phyloP scores from a whole-genome alignment of 2,888 invertebrate species.

The Matsumyia berberina region DNA sequence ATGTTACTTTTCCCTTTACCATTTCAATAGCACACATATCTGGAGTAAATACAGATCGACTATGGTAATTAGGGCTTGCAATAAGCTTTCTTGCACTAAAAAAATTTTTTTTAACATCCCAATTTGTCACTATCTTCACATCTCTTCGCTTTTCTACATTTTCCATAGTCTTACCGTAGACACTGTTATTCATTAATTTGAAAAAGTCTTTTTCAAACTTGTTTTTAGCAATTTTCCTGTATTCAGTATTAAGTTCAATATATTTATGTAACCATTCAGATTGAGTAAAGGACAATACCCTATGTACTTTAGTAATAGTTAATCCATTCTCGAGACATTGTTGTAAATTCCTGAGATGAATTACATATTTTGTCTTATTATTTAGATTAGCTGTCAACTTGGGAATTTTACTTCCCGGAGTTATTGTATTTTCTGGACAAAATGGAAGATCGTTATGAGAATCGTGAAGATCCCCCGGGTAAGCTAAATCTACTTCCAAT shows the following conservation, averaged over 20 bases:
- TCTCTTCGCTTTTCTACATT: conserved; percentile 74
- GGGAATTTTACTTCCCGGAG: conserved; percentile 43
- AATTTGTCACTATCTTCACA: conserved; percentile 64
- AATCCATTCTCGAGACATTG: conserved; percentile 78
- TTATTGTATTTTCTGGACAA: conserved; percentile 77
- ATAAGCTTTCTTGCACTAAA: conserved; percentile 32
- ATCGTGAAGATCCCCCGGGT: conserved; percentile 77
- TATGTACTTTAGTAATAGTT: conserved; percentile 78
- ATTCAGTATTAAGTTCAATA: no score
- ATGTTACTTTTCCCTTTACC: conserved; percentile 77
- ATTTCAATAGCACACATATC: conserved; percentile 81
- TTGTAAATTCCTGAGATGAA: conserved; percentile 76
- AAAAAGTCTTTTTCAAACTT: conserved; percentile 80
- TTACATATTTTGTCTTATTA: conserved; percentile 76
- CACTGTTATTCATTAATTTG: conserved; percentile 81
- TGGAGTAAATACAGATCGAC: conserved; percentile 79
- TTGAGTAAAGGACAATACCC: no score
- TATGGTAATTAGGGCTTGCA: conserved; percentile 80
- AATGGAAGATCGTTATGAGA: conserved; percentile 80
- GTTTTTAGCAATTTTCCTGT: no score
- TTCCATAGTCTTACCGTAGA: conserved; percentile 76
- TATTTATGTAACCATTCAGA: no score
- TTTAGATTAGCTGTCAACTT: conserved; percentile 65
- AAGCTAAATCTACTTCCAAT: conserved; percentile 80
- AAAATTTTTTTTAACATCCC: conserved; percentile 50